A percentile compares a stretch with the other conserved stretches of the same genome.
Evolutionary conservation across 1,140 invertebrate genomes (phyloP).

Genomic region (Euwallacea fornicatus): DNA sequence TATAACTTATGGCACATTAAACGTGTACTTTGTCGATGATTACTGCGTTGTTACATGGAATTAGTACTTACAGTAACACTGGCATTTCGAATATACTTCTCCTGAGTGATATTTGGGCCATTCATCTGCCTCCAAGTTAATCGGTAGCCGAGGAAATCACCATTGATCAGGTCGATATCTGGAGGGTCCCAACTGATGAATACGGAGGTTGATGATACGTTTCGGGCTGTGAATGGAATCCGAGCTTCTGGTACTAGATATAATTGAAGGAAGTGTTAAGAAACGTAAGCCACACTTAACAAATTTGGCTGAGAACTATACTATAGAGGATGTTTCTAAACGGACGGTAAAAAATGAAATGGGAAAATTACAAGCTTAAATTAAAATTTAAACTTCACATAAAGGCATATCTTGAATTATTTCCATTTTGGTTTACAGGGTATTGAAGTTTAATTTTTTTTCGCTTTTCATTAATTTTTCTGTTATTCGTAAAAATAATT

Average conservation of each 20-base stretch:
- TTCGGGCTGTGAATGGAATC: slow-evolving; percentile 72
- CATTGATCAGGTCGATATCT: slow-evolving; percentile 67
- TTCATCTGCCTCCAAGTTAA: slow-evolving; percentile 69
- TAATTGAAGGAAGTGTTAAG: not conserved
- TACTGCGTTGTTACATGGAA: not conserved
- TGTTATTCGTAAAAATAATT: too few species aligned
- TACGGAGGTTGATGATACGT: slow-evolving; percentile 69
- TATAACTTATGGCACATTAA: slow-evolving; percentile 6
- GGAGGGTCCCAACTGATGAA: slow-evolving; percentile 74
- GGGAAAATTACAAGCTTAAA: too few species aligned
- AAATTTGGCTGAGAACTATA: too few species aligned
- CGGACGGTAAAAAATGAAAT: too few species aligned
- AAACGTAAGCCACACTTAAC: not conserved
- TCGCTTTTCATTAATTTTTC: too few species aligned
- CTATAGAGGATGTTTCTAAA: too few species aligned
- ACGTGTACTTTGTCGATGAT: slow-evolving; percentile 1
- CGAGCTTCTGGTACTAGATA: slow-evolving; percentile 69
- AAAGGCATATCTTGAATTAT: too few species aligned
- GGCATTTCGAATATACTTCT: slow-evolving; percentile 69
- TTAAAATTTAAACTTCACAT: too few species aligned
- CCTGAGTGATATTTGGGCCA: slow-evolving; percentile 61
- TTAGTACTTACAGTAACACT: slow-evolving; percentile 61
- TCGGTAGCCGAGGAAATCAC: slow-evolving; percentile 77
- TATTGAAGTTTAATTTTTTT: too few species aligned
- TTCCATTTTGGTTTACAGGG: too few species aligned